Base-by-base conservation (phyloP, 2,888 invertebrate species). In the Pristionchus maxplancki region DNA sequence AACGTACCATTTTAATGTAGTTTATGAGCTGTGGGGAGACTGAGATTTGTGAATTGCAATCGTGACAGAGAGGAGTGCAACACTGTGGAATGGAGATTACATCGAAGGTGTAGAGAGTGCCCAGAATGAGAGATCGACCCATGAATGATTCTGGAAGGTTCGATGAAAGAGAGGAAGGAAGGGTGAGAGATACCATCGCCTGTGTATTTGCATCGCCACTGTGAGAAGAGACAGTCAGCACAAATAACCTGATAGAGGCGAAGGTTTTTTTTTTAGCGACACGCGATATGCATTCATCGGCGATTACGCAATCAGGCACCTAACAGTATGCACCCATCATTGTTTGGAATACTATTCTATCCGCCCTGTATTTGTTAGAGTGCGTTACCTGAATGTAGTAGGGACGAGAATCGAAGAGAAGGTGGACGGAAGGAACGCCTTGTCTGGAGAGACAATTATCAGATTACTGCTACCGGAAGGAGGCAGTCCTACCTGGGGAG, bases 21-120 rank as follows among this genome's bases (percentile, higher is more conserved):
- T 89, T 62, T 37, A 90, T 87, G 71, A 92, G 64, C 24, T 89
- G 89, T 40, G 90, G 91, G 1, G 91, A 89, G n/a, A 91, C 89
- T 3, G 89, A 88, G 31, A 92, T 88, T 31, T 91, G 90, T 78
- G 89, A 86, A 28, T 87, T 89, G 83, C 92, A 92, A 1, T 88
- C 53, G 20, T 90, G 88, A 64, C 92, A 92, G 4, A 89, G 88
- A 20, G 91, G 89, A 78, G 92, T 89, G 44, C 92, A 92, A 88
- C 92, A 92, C 31, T 98, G 98, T 96, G 97, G 97, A 90, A 98
- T 98, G 95, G 98, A 98, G 95, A 99, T 98, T 93, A 99, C 97
- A 95, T 99, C 98, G 95, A 98, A 99, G 90, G 98, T 97, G 96
- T 99, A 99, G 97, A 98, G 98, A 91, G 98, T 98, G 91, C 98